A percentile compares a stretch with the other conserved stretches of the same genome.
Evolutionary conservation across 2,888 invertebrate genomes (phyloP).

Genomic region (Pseudococcus jackbeardsleyi): DNA sequence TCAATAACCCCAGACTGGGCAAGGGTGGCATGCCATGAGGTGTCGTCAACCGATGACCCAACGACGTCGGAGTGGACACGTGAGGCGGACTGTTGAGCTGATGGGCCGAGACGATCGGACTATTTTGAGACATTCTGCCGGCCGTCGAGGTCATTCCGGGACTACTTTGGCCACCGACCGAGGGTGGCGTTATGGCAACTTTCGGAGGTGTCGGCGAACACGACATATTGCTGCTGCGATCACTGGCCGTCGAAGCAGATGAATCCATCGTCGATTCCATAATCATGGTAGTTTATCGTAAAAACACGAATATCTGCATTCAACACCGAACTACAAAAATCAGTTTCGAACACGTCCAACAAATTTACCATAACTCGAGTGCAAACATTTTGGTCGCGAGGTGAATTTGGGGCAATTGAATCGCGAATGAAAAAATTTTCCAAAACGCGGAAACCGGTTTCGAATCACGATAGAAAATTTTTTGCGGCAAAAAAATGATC

Average conservation of each 20-base stretch:
- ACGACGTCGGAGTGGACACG: conserved; percentile 72
- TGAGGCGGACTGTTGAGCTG: conserved; percentile 70
- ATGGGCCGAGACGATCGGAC: conserved; percentile 73
- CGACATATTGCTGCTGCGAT: conserved; percentile 74
- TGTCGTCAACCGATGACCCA: conserved; percentile 67
- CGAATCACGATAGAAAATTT: conserved; percentile 62
- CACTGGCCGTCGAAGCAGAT: conserved; percentile 73
- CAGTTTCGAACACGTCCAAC: not conserved
- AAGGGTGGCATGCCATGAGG: conserved; percentile 70
- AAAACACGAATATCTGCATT: conserved; percentile 66
- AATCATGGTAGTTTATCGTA: conserved; percentile 67
- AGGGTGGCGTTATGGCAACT: conserved; percentile 68
- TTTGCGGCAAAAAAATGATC: conserved; percentile 61
- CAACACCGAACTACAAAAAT: conserved; percentile 1
- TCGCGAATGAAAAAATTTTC: conserved; percentile 11
- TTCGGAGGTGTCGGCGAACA: conserved; percentile 72
- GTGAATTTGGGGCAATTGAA: not conserved
- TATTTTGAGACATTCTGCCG: conserved; percentile 69
- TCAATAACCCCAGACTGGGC: conserved; percentile 85
- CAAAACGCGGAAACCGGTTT: conserved; percentile 59
- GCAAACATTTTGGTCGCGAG: not conserved
- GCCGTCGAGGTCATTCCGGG: conserved; percentile 73
- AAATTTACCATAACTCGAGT: conserved; percentile 28
- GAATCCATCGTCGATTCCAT: conserved; percentile 76
- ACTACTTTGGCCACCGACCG: conserved; percentile 70